A percentile compares a stretch with the other conserved stretches of the same genome.
phyloP scores from a whole-genome alignment of 1,140 invertebrate species.

The Pachyrhynchus sulphureomaculatus region DNA sequence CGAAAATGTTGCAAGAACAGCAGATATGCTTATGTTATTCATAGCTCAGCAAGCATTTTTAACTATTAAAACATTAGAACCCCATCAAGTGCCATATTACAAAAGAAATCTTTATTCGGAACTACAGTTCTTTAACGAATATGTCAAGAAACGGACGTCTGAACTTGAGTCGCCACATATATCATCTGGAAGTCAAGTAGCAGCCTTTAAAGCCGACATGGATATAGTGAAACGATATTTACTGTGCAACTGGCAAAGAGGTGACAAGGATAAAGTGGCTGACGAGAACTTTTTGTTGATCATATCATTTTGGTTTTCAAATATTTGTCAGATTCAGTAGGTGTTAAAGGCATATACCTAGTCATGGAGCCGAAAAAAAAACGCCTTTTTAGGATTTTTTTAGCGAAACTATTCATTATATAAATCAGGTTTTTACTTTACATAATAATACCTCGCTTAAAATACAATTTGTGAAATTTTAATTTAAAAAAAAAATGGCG shows the following conservation, averaged over 20 bases:
- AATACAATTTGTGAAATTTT: too few species aligned
- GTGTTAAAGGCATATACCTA: too few species aligned
- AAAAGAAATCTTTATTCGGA: constrained; percentile 35
- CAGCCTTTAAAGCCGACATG: constrained; percentile 19
- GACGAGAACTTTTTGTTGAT: constrained; percentile 34
- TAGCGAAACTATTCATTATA: too few species aligned
- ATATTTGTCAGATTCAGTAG: constrained; percentile 37
- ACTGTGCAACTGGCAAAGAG: constrained; percentile 11
- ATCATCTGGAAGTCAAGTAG: neutral
- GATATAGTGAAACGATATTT: constrained; percentile 35
- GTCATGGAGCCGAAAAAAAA: too few species aligned
- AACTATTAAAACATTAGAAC: constrained; percentile 16
- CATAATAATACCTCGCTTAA: too few species aligned
- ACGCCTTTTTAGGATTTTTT: too few species aligned
- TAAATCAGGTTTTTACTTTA: too few species aligned
- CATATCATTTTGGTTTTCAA: constrained; percentile 36
- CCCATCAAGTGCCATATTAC: constrained; percentile 22
- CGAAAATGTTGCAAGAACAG: constrained; percentile 27
- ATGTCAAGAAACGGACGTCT: constrained; percentile 33
- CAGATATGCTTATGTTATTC: constrained; percentile 37
- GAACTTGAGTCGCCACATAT: constrained; percentile 6
- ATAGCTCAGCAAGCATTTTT: constrained; percentile 34
- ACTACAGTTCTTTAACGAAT: constrained; percentile 40
- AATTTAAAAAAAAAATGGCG: too few species aligned
- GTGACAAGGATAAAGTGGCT: constrained; percentile 18